These are phyloP conservation scores for Calosoma granatense DNA, from an alignment of 1,140 invertebrate species.

Conservation along the genomic window DNA sequence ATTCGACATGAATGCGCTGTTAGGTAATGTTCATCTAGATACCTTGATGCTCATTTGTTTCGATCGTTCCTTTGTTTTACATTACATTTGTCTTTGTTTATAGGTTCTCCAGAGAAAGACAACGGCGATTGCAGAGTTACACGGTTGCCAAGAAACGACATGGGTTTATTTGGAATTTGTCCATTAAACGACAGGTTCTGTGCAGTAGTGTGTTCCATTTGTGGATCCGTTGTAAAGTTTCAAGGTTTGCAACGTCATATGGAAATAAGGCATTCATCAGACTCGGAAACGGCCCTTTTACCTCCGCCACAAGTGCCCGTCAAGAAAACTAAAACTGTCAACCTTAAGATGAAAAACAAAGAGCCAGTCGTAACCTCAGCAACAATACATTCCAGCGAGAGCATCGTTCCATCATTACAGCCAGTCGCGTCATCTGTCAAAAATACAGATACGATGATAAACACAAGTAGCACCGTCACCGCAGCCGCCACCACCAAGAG, in stretches of 20 bases:
- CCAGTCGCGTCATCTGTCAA: background rate
- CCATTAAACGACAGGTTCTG: background rate
- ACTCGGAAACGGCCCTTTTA: background rate
- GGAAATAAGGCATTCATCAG: background rate
- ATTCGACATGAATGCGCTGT: too few relatives aligned
- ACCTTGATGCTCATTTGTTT: too few relatives aligned
- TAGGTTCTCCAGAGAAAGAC: background rate
- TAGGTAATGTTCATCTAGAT: too few relatives aligned
- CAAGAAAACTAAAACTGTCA: background rate
- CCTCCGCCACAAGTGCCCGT: constrained; percentile 4
- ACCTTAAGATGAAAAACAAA: background rate
- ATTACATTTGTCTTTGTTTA: too few relatives aligned
- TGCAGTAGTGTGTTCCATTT: background rate
- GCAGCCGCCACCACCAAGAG: background rate
- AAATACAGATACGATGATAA: background rate
- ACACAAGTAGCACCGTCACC: background rate
- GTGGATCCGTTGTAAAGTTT: background rate
- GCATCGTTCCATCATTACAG: background rate
- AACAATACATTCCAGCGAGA: background rate
- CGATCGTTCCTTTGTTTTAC: too few relatives aligned
- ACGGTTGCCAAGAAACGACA: background rate
- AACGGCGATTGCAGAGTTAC: background rate
- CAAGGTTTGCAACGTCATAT: background rate
- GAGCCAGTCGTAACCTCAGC: background rate
- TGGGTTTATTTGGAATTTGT: background rate